phyloP scores from a whole-genome alignment of 2,888 invertebrate species.

The Drosophila formosana region DNA sequence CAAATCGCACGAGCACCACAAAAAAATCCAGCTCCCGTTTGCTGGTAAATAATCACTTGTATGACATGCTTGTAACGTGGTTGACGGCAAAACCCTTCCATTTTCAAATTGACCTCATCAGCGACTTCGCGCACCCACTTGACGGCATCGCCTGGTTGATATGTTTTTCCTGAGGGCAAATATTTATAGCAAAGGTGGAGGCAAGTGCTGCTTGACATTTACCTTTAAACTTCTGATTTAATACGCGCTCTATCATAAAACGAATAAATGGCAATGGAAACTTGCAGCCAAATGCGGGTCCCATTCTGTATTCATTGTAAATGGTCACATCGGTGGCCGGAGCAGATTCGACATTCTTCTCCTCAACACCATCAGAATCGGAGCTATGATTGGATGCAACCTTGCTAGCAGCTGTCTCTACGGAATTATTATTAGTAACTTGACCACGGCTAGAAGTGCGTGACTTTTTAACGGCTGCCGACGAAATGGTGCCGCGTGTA shows the following conservation, averaged over 20 bases:
- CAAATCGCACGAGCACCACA: constrained; percentile 66
- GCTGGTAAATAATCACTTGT: constrained; percentile 57
- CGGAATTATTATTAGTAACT: neutral
- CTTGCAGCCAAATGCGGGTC: constrained; percentile 66
- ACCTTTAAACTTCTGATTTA: constrained; percentile 37
- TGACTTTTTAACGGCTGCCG: constrained; percentile 1
- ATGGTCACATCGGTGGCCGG: constrained; percentile 64
- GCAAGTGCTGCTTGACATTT: neutral
- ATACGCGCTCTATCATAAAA: constrained; percentile 29
- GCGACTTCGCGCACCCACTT: constrained; percentile 65
- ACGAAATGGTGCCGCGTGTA: neutral
- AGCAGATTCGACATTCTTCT: constrained; percentile 19
- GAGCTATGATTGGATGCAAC: neutral
- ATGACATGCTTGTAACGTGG: constrained; percentile 64
- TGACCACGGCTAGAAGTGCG: neutral
- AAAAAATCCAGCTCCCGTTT: constrained; percentile 59
- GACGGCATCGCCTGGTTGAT: constrained; percentile 44
- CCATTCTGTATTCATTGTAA: constrained; percentile 57
- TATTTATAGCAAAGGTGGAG: neutral
- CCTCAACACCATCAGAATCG: constrained; percentile 31
- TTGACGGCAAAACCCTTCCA: constrained; percentile 40
- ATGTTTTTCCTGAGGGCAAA: constrained; percentile 38
- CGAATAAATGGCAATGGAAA: constrained; percentile 60
- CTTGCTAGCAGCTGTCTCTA: neutral
- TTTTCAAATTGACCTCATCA: constrained; percentile 47